A percentile compares a stretch with the other conserved stretches of the same genome.
These are phyloP conservation scores for Perca flavescens DNA, from an alignment of 2,113 vertebrate genomes.

Conservation along the genomic window DNA sequence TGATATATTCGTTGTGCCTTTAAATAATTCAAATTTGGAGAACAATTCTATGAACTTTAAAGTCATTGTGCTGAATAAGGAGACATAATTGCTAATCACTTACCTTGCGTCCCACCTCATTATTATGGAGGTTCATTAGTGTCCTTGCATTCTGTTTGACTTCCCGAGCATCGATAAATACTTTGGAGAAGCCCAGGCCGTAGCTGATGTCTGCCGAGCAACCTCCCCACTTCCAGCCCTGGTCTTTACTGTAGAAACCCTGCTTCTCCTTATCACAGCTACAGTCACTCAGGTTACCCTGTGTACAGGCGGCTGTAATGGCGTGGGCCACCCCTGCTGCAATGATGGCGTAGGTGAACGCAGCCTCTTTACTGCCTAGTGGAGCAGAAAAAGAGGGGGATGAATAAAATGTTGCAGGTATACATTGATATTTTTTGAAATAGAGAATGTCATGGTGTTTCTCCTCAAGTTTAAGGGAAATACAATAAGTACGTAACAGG, in stretches of 20 bases:
- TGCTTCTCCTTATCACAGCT: conserved; percentile 98
- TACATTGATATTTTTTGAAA: conserved; percentile 3
- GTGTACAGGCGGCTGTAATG: conserved; percentile 94
- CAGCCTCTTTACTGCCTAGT: conserved; percentile 95
- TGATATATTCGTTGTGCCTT: neutral
- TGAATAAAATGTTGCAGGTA: conserved; percentile 36
- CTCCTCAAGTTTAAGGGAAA: conserved; percentile 18
- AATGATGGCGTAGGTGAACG: conserved; percentile 96
- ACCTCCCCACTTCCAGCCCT: conserved; percentile 99
- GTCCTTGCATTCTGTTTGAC: conserved; percentile 96
- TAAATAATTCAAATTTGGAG: neutral
- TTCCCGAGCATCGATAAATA: conserved; percentile 97
- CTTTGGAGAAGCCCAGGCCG: conserved; percentile 95
- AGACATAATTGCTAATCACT: conserved; percentile 19
- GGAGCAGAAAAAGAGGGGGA: neutral
- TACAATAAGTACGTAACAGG: neutral
- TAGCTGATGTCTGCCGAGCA: conserved; percentile 97
- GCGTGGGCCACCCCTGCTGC: conserved; percentile 96
- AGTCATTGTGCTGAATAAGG: neutral
- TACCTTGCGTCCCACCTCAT: conserved; percentile 97
- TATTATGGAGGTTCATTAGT: conserved; percentile 99
- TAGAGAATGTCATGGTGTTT: neutral
- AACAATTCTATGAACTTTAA: neutral
- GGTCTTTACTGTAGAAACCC: conserved; percentile 93
- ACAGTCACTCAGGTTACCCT: conserved; percentile 97